phyloP scores from a whole-genome alignment of 2,113 vertebrate genomes.

The Sylvilagus bachmani region DNA sequence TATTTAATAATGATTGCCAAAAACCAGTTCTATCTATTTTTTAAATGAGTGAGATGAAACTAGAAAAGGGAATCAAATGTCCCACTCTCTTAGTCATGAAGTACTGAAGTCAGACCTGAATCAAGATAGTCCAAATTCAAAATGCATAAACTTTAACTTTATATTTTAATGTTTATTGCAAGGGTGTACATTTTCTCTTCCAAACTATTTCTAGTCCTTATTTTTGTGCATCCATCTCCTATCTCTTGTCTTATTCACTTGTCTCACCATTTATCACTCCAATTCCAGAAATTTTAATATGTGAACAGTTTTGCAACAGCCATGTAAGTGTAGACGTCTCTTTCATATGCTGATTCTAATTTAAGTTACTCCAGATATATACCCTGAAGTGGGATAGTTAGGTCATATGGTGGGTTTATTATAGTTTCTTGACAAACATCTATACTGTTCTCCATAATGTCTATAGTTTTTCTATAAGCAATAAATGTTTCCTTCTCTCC shows the following conservation, averaged over 20 bases:
- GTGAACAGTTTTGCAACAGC: too few relatives aligned
- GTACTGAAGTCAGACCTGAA: not conserved
- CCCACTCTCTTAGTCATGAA: not conserved
- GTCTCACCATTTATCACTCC: not conserved
- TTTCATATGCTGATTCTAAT: too few relatives aligned
- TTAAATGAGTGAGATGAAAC: not conserved
- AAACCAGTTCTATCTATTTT: not conserved
- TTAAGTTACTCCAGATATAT: too few relatives aligned
- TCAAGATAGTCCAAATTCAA: not conserved
- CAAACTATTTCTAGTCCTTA: fast-evolving
- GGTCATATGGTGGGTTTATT: too few relatives aligned
- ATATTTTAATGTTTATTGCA: fast-evolving
- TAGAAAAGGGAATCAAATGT: not conserved
- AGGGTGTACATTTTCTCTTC: not conserved
- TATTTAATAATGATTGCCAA: not conserved
- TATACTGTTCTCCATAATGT: too few relatives aligned
- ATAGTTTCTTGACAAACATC: too few relatives aligned
- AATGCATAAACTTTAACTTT: not conserved
- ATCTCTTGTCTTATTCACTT: not conserved
- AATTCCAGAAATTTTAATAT: not conserved
- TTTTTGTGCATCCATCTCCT: not conserved
- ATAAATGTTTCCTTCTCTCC: too few relatives aligned
- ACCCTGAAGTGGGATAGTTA: too few relatives aligned
- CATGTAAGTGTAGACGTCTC: too few relatives aligned
- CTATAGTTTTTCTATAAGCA: too few relatives aligned